These are phyloP conservation scores for Scyliorhinus canicula DNA, from an alignment of 2,797 vertebrate species.

Conservation along the genomic window DNA sequence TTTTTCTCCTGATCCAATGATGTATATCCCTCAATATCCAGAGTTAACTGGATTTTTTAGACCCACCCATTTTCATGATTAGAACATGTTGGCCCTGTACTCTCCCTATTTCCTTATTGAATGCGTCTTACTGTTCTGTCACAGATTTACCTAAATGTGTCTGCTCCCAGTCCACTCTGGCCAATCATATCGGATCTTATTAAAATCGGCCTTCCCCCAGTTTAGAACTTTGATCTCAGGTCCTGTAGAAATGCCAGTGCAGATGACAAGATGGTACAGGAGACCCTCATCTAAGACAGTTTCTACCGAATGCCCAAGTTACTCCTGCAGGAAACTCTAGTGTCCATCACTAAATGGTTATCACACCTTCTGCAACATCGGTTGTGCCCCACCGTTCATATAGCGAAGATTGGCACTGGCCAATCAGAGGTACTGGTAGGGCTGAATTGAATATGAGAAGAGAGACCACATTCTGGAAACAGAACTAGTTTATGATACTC, in stretches of 20 bases:
- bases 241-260: not conserved
- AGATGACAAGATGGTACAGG: not conserved
- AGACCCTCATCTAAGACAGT: not conserved
- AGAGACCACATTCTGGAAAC: not conserved
- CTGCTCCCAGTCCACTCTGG: too few relatives aligned
- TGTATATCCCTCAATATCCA: too few relatives aligned
- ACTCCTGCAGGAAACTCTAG: conserved; percentile 61
- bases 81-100: too few relatives aligned
- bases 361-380: not conserved
- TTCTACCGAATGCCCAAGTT: conserved; percentile 45
- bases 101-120: too few relatives aligned
- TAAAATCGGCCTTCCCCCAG: too few relatives aligned
- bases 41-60: too few relatives aligned
- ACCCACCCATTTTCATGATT: too few relatives aligned
- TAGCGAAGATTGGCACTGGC: not conserved
- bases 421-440: not conserved
- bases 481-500: not conserved
- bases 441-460: not conserved
- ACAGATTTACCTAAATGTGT: too few relatives aligned
- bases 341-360: not conserved
- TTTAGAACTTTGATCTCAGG: too few relatives aligned
- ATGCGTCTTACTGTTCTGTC: too few relatives aligned
- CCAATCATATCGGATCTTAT: too few relatives aligned
- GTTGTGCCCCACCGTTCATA: not conserved
- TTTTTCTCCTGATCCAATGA: too few relatives aligned